Evolutionary conservation across 2,797 vertebrate genomes (phyloP), one percentile per base, ranked within the genome.

Genomic region (Lithobates sylvaticus): DNA sequence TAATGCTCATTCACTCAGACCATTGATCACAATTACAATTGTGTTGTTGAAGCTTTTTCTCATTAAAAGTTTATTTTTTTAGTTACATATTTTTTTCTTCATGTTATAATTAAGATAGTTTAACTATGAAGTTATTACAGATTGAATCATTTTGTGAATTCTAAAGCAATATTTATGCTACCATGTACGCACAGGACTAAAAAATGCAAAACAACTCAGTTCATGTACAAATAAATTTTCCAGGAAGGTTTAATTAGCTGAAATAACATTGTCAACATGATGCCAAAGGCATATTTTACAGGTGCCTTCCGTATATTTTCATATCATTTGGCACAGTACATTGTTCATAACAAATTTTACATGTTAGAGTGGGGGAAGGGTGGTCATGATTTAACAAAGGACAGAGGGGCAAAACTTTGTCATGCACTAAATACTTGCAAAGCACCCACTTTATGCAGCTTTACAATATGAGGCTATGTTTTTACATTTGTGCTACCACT

Each of bases 371-470:
- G 5, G 65, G 65, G 27, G 65, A 29, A 29, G 26, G 12, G n/a
- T 27, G 10, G 65, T 26, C 26, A 13, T 26, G 65, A 29, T 67
- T 67, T 29, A 67, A 65, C 64, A 67, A 67, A 67, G 10, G n/a
- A 29, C 27, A 29, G n/a, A 27, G 27, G 12, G 65, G n/a, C 0
- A 6, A 67, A 26, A 67, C 23, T 36, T 29, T 70, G 72, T 74
- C 42, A 47, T 44, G n/a, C 39, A 44, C 71, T 73, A 27, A 74
- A 74, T 47, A 74, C 12, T 47, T 67, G 65, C 27, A 29, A 67
- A 29, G 65, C 26, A 13, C 65, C 65, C 65, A 26, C 3, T 21
- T 29, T 32, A 5, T 9, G 23, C 23, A 10, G 29, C 54, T 7
- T 8, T 54, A 69, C 8, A 34, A 26, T 69, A 44, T 23, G 27